phyloP scores from a whole-genome alignment of 2,888 invertebrate species.

The Drosophila incognita region DNA sequence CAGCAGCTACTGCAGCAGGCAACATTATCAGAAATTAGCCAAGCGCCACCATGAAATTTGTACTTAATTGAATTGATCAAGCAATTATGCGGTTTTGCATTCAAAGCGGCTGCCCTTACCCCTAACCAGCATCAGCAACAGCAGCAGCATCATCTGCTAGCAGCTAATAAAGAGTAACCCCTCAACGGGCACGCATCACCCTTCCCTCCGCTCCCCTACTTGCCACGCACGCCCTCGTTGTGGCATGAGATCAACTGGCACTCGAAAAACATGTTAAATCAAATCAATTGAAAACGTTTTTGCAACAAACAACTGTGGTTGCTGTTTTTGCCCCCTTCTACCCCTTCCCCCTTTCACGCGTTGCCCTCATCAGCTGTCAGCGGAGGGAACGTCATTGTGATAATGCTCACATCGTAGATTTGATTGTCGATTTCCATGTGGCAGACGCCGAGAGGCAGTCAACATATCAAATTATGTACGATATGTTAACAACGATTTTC shows the following conservation, averaged over 20 bases:
- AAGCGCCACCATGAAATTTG: conserved; percentile 52
- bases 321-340: conserved; percentile 2
- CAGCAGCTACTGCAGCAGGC: conserved; percentile 13
- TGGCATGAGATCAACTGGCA: conserved; percentile 20
- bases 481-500: conserved; percentile 63
- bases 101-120: conserved; percentile 5
- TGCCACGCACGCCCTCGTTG: neutral
- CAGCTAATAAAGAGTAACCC: conserved; percentile 49
- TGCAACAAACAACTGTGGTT: conserved; percentile 12
- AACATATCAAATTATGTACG: conserved; percentile 61
- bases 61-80: conserved; percentile 53
- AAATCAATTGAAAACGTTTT: conserved; percentile 59
- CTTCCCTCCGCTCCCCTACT: too few species aligned
- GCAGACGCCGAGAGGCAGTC: conserved; percentile 26
- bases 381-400: conserved; percentile 36
- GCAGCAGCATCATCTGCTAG: neutral
- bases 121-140: conserved; percentile 42
- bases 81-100: conserved; percentile 55
- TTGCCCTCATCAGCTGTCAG: conserved; percentile 60
- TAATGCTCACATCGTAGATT: conserved; percentile 32
- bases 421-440: conserved; percentile 22
- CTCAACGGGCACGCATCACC: neutral
- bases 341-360: neutral
- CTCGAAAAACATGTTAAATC: conserved; percentile 60
- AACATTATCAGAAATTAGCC: conserved; percentile 24